Base-by-base conservation (phyloP, 2,797 vertebrate genomes). In the Sebastes iracundus region DNA sequence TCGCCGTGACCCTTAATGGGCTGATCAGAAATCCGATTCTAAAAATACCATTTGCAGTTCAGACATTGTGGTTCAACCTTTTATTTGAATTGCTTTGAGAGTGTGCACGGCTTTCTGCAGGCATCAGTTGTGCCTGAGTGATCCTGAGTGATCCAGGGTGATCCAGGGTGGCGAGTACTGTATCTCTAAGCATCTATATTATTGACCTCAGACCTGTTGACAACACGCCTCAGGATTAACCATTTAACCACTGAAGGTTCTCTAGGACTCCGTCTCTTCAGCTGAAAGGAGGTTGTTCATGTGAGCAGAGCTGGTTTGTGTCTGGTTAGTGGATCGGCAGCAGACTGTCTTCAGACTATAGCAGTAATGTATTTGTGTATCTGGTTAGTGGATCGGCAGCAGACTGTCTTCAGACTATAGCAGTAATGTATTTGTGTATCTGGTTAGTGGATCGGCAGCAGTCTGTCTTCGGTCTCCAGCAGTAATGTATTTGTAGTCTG, bases 131-230 rank as follows among this genome's bases (percentile, higher is more conserved):
- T 60, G 62, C 56, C 55, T 72, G 75, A 35, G 32, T 32, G 32
- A 33, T 33, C 32, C 32, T 10, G 32, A 10, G 32, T 33, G 32
- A 33, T 33, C 32, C 32, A 33, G 32, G 32, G 0, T 30, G 49
- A 58, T 28, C 12, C 6, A 1, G 1, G 25, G 7, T 5, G 18
- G 38, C 2, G 3, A 46, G 32, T 33, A 33, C 9, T 33, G 63
- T 46, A 25, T 33, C 56, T 81, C 64, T 25, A 8, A 58, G 25
- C 32, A 35, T 75, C 68, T 25, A 61, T 62, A 23, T 42, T 33
- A n/a, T 62, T 69, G 82, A 86, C 72, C 77, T 61, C 27, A 22
- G 55, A 65, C 74, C 74, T 77, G 70, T 82, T 83, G 55, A 79
- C 72, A 79, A 56, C 32, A 46, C 1, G 60, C 74, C 73, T 23